phyloP scores from a whole-genome alignment of 2,797 vertebrate genomes.

The Helarctos malayanus region DNA sequence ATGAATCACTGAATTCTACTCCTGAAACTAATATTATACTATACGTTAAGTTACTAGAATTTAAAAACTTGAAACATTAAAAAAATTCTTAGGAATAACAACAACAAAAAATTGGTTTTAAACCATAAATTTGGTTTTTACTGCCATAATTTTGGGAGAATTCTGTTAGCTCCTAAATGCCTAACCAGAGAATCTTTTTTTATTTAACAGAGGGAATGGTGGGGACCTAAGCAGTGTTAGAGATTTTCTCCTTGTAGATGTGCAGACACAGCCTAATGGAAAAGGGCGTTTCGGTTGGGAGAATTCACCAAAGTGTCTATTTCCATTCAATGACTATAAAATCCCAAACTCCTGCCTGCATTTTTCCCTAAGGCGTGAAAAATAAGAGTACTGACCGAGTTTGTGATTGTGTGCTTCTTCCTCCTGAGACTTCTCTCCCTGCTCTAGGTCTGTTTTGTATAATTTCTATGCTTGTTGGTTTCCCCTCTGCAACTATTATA shows the following conservation, averaged over 20 bases:
- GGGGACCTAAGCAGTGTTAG: neutral
- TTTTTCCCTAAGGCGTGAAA: neutral
- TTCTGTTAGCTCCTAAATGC: slow-evolving; percentile 42
- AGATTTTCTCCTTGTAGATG: neutral
- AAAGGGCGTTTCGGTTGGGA: neutral
- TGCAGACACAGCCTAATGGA: neutral
- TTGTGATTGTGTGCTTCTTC: neutral
- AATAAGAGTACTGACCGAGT: neutral
- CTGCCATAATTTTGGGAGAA: slow-evolving; percentile 33
- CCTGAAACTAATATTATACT: neutral
- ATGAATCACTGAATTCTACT: neutral
- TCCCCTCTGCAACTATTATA: neutral
- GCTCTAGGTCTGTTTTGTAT: neutral
- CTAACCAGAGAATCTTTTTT: slow-evolving; percentile 13
- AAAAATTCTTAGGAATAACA: neutral
- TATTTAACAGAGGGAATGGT: neutral
- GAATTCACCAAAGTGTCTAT: neutral
- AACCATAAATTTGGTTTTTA: neutral
- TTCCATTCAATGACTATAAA: slow-evolving; percentile 25
- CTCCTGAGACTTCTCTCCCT: neutral
- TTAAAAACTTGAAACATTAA: neutral
- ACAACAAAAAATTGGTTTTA: neutral
- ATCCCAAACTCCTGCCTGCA: neutral
- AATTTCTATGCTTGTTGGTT: neutral
- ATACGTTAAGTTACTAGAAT: neutral